phyloP scores from a whole-genome alignment of 2,113 vertebrate genomes.

The Meleagris gallopavo region DNA sequence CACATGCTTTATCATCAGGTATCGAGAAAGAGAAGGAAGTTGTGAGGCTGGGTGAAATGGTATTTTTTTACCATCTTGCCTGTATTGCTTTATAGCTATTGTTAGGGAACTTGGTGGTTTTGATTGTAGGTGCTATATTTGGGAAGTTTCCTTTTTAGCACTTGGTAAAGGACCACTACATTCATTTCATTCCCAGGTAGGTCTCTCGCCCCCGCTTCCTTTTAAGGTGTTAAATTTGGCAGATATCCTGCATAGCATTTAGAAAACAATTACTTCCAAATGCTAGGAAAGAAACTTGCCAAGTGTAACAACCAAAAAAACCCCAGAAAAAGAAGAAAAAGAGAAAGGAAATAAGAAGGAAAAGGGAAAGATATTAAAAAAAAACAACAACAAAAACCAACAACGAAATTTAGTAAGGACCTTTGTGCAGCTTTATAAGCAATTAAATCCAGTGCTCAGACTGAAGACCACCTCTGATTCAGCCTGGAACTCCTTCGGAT shows the following conservation, averaged over 20 bases:
- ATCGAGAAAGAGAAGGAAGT: background rate
- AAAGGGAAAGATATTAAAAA: slow-evolving; percentile 7
- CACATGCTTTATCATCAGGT: background rate
- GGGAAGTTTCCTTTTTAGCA: slow-evolving; percentile 9
- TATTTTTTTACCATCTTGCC: background rate
- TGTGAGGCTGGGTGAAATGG: accelerated
- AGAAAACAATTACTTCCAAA: slow-evolving; percentile 73
- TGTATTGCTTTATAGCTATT: background rate
- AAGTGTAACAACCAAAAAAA: slow-evolving; percentile 42
- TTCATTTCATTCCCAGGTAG: slow-evolving; percentile 37
- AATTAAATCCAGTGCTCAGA: background rate
- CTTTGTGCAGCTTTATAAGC: slow-evolving; percentile 59
- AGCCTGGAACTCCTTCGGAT: background rate
- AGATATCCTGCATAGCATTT: slow-evolving; percentile 35
- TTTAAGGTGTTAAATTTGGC: slow-evolving; percentile 64
- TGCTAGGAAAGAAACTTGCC: slow-evolving; percentile 43
- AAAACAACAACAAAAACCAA: background rate
- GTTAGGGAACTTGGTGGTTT: background rate
- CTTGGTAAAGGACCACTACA: slow-evolving; percentile 1
- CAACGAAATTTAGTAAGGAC: background rate
- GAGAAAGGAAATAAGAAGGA: background rate
- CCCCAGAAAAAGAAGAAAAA: background rate
- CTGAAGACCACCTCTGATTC: slow-evolving; percentile 43
- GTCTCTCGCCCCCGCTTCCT: background rate
- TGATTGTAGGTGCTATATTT: slow-evolving; percentile 38